Conservation (phyloP, 1,140 invertebrate species). For the Drosophila kurseongensis region DNA sequence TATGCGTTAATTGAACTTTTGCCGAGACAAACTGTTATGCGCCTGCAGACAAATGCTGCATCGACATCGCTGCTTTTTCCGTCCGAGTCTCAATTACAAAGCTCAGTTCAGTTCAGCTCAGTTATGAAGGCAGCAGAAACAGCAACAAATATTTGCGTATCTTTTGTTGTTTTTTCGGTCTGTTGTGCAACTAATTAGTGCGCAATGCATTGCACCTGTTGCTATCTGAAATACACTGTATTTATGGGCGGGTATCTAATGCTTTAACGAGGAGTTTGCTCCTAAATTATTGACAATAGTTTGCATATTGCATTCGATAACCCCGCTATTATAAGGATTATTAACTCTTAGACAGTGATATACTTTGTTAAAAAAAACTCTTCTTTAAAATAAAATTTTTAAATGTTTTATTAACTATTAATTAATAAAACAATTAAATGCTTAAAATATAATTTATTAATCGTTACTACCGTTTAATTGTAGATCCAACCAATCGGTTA, state of each 20-base stretch:
- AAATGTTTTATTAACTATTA: too few relatives aligned
- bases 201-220: constrained; percentile 76
- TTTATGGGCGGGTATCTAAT: neutral
- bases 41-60: constrained; percentile 59
- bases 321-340: neutral
- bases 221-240: constrained; percentile 25
- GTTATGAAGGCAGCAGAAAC: constrained; percentile 57
- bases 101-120: constrained; percentile 16
- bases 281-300: neutral
- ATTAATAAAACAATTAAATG: too few relatives aligned
- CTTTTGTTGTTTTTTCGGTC: constrained; percentile 81
- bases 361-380: too few relatives aligned
- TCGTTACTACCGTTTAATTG: too few relatives aligned
- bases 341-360: too few relatives aligned
- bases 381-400: too few relatives aligned
- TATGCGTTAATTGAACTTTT: constrained; percentile 80
- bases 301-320: neutral
- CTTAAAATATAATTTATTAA: too few relatives aligned
- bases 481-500: too few relatives aligned
- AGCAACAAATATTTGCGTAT: constrained; percentile 75
- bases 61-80: constrained; percentile 23
- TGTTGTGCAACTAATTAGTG: constrained; percentile 83
- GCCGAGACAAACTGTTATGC: constrained; percentile 75
- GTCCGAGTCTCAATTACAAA: constrained; percentile 54
- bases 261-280: neutral